Evolutionary conservation across 2,113 vertebrate genomes (phyloP).

Genomic region (Rhabdornis inornatus): DNA sequence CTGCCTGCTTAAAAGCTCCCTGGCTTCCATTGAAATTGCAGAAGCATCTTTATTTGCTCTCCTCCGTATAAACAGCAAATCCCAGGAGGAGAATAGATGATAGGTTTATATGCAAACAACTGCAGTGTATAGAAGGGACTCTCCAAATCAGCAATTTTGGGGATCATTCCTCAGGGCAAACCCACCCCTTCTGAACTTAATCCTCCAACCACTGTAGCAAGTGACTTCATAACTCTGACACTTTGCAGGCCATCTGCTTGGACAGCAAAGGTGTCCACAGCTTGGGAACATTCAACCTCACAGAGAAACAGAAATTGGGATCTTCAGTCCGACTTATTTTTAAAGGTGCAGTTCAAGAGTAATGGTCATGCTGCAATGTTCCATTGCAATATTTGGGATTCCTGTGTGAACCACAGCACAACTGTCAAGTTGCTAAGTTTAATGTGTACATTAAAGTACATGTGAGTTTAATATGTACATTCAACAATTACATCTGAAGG

Average conservation of each 20-base stretch:
- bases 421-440: background rate
- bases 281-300: background rate
- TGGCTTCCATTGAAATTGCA: background rate
- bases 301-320: background rate
- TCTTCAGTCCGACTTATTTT: background rate
- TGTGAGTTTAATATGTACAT: accelerated
- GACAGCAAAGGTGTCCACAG: background rate
- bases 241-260: no score
- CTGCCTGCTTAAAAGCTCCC: background rate
- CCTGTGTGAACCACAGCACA: background rate
- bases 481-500: background rate
- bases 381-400: background rate
- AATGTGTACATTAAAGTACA: background rate
- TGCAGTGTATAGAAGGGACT: background rate
- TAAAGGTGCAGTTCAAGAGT: background rate
- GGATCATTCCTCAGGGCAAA: background rate
- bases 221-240: background rate
- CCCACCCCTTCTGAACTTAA: background rate
- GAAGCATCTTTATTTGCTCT: background rate
- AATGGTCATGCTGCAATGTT: background rate
- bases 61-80: background rate
- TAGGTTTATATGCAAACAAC: background rate
- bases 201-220: background rate
- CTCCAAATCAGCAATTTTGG: background rate
- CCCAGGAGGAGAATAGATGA: background rate